Conservation (phyloP, 2,797 vertebrate species). For the Salarias fasciatus region DNA sequence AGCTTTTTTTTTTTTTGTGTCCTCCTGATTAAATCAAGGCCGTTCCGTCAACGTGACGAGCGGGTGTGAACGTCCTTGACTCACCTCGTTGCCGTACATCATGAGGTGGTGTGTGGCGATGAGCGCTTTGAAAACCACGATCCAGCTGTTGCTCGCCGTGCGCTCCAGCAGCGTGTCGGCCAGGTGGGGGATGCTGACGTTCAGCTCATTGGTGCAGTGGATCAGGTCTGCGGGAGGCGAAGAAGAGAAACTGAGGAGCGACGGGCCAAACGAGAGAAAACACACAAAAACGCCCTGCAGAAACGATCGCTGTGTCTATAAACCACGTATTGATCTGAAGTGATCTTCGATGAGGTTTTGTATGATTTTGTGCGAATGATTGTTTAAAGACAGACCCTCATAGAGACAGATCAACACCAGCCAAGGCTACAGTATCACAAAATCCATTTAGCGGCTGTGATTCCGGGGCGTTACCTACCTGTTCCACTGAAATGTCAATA, state of each 20-base stretch:
- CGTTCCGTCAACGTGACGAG: no score
- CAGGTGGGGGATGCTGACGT: constrained; percentile 93
- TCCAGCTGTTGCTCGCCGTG: constrained; percentile 94
- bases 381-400: constrained; percentile 39
- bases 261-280: no score
- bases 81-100: constrained; percentile 97
- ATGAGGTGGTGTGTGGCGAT: constrained; percentile 98
- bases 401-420: constrained; percentile 34
- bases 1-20: no score
- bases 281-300: no score
- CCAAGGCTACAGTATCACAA: constrained; percentile 18
- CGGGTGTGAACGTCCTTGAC: not conserved
- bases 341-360: no score
- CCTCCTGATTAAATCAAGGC: no score
- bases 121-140: constrained; percentile 98
- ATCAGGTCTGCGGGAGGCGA: constrained; percentile 85
- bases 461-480: constrained; percentile 13
- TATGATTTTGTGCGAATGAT: no score
- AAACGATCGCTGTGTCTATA: not conserved
- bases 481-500: constrained; percentile 24
- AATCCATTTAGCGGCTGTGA: constrained; percentile 37
- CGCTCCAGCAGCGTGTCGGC: constrained; percentile 92
- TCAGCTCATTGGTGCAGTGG: constrained; percentile 96
- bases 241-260: not conserved
- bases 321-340: no score